Conservation (phyloP, 2,113 vertebrate species). For the Centropus unirufus region DNA sequence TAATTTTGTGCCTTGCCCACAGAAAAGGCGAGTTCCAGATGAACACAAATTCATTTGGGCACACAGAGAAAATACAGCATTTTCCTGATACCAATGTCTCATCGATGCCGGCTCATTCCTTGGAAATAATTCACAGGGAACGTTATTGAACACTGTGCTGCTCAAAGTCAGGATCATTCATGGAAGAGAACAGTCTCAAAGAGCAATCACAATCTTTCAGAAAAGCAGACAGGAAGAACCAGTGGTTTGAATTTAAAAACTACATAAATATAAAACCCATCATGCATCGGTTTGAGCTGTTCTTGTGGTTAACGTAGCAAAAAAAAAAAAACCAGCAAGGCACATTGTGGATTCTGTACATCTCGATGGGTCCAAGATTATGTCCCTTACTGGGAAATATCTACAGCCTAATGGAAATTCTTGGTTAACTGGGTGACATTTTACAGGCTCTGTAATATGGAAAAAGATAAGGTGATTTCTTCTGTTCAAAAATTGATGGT, state of each 20-base stretch:
- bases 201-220: background rate
- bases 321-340: background rate
- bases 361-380: background rate
- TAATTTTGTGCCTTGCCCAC: background rate
- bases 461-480: background rate
- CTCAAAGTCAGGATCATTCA: background rate
- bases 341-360: accelerated
- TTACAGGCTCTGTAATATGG: background rate
- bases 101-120: background rate
- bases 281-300: background rate
- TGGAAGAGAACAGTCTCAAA: background rate
- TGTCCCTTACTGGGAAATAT: background rate
- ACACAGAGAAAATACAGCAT: background rate
- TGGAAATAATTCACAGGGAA: background rate
- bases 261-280: background rate
- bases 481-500: slow-evolving; percentile 23
- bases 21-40: background rate
- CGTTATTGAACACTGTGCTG: background rate
- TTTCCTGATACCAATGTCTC: background rate
- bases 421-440: slow-evolving; percentile 15
- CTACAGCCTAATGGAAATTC: background rate
- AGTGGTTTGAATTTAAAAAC: background rate
- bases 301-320: accelerated
- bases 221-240: background rate
- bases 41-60: background rate